Conservation (phyloP, 92 coral and sea anemone genomes). For the Phymanthus crucifer region DNA sequence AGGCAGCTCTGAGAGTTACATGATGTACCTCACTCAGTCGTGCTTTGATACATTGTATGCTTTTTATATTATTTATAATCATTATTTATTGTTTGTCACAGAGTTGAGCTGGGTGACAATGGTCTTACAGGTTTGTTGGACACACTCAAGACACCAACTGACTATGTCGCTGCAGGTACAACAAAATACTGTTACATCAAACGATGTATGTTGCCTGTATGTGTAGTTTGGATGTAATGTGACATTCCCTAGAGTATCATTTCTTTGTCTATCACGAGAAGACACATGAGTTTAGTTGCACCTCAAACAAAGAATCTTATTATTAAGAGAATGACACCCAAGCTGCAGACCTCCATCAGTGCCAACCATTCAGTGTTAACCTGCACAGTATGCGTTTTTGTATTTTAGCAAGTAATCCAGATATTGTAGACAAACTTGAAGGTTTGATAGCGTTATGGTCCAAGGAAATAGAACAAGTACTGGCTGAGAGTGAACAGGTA, state of each 20-base stretch:
- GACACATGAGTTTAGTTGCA: neutral
- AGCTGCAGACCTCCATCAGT: too few species aligned
- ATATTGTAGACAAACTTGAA: slow-evolving; percentile 91
- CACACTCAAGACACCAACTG: slow-evolving; percentile 83
- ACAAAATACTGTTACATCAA: neutral
- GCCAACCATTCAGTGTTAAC: too few species aligned
- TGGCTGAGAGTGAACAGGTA: slow-evolving; percentile 99
- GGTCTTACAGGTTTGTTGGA: slow-evolving; percentile 73
- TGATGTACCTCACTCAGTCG: neutral
- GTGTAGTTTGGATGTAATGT: neutral
- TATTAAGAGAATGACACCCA: neutral
- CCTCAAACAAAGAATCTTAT: too few species aligned
- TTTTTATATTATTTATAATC: too few species aligned
- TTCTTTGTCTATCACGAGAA: neutral
- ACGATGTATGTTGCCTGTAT: neutral
- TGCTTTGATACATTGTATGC: neutral
- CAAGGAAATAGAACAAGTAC: slow-evolving; percentile 90
- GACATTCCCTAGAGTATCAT: too few species aligned
- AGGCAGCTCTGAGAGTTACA: neutral
- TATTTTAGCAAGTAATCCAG: slow-evolving; percentile 91
- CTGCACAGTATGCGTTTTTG: slow-evolving; percentile 19
- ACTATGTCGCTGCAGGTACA: slow-evolving; percentile 88
- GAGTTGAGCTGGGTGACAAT: slow-evolving; percentile 91
- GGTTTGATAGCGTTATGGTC: slow-evolving; percentile 90
- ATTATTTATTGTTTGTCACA: too few species aligned